Conservation (phyloP, 1,140 invertebrate species). For the Popillia japonica region DNA sequence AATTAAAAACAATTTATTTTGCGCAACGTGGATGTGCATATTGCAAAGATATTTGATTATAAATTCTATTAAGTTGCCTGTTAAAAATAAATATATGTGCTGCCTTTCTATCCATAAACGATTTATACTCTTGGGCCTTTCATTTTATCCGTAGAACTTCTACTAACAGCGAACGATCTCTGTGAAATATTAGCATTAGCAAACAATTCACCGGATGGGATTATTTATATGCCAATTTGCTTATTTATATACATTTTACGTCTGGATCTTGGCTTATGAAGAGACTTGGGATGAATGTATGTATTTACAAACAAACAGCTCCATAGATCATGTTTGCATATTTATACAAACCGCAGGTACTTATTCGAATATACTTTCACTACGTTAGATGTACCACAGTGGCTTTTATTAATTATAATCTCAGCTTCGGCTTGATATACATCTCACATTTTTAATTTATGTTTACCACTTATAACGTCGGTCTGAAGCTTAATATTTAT, state of each 20-base stretch:
- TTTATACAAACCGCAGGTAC: not conserved
- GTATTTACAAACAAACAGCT: slow-evolving; percentile 10
- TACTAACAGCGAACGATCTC: not conserved
- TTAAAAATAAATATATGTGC: not conserved
- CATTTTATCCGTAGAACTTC: not conserved
- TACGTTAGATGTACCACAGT: not conserved
- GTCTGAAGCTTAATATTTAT: not conserved
- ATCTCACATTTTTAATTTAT: not conserved
- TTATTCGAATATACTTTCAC: not conserved
- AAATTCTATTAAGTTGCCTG: not conserved
- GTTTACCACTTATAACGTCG: not conserved
- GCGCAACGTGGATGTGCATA: not conserved
- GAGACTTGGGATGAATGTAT: not conserved
- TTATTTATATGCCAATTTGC: slow-evolving; percentile 20
- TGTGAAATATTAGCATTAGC: not conserved
- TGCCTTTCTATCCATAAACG: not conserved
- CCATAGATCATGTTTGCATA: slow-evolving; percentile 13
- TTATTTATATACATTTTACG: slow-evolving; percentile 20
- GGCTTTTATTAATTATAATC: not conserved
- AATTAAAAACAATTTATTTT: slow-evolving; percentile 2
- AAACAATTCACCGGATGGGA: slow-evolving; percentile 24
- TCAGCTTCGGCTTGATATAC: not conserved
- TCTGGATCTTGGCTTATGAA: slow-evolving; percentile 3
- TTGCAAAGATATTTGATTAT: not conserved
- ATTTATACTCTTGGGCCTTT: not conserved